These are phyloP conservation scores for Proteles cristata DNA, from an alignment of 2,113 vertebrate species.

Conservation along the genomic window DNA sequence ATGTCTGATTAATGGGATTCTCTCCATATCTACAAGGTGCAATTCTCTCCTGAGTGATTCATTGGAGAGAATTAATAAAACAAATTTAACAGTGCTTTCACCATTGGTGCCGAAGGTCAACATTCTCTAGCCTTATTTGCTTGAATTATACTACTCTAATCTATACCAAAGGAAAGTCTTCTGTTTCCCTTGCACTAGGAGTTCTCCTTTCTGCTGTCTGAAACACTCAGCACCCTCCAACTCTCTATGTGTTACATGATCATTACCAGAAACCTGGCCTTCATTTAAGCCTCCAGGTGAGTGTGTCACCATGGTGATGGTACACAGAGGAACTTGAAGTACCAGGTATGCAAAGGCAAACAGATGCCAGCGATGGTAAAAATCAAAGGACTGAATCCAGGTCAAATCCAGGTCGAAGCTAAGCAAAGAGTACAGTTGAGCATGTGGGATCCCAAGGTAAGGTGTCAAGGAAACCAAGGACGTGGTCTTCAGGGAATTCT, in stretches of 20 bases:
- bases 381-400: neutral
- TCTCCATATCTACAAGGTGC: neutral
- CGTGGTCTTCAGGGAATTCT: neutral
- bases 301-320: neutral
- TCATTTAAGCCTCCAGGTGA: neutral
- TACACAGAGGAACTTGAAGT: neutral
- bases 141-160: neutral
- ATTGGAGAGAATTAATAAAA: neutral
- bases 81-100: neutral
- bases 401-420: neutral
- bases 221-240: neutral
- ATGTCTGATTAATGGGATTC: neutral
- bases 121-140: neutral
- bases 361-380: neutral
- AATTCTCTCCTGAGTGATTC: neutral
- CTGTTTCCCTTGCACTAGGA: neutral
- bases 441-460: neutral
- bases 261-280: neutral
- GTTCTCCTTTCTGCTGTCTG: neutral
- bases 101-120: neutral
- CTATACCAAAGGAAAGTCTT: neutral
- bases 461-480: neutral
- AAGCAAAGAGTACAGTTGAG: neutral
- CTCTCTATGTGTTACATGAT: neutral
- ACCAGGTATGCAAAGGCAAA: neutral